Evolutionary conservation across 2,113 vertebrate species (phyloP), one percentile per base, ranked within the genome.

Genomic region (Pelodiscus sinensis): DNA sequence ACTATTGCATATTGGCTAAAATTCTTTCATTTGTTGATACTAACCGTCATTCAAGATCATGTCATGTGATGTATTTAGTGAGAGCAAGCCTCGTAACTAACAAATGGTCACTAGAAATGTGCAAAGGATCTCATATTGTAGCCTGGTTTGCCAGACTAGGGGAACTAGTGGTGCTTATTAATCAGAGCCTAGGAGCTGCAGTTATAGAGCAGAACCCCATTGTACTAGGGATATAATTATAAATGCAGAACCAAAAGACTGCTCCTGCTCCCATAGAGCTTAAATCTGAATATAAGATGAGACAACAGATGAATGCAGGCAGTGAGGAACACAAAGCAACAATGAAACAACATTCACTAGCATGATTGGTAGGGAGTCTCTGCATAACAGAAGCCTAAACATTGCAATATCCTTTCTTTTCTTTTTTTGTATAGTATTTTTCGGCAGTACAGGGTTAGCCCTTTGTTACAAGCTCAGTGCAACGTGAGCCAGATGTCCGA

Each of bases 91-190:
- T 84, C 44, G 62, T 22, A n/a, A 81, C 50, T 57, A 78, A 35
- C n/a, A 81, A 78, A 52, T 81, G 79, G 88, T 44, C 44, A 92
- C 79, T 60, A 84, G 10, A 90, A 81, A 80, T 50, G 24, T 55
- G 10, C 2, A 1, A n/a, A 90, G 71, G 60, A 65, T 10, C 82
- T 84, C 54, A 54, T 73, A 88, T 38, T 13, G 29, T 12, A 29
- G 35, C 84, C 50, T 62, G 4, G 8, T 7, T 0, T 1, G 24
- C 15, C 83, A 29, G 68, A 0, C 2, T 2, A 3, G 90, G 54
- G 6, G 35, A 73, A 16, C 22, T 81, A 18, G 44, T 31, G 44
- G 85, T 8, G 22, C 19, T 71, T n/a, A 38, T 73, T 73, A 65
- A 31, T 38, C 19, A n/a, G 19, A 22, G 35, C 21, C 19, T 38